Conservation (phyloP, 2,888 invertebrate genomes). For the Hemicrepidius hirtus region DNA sequence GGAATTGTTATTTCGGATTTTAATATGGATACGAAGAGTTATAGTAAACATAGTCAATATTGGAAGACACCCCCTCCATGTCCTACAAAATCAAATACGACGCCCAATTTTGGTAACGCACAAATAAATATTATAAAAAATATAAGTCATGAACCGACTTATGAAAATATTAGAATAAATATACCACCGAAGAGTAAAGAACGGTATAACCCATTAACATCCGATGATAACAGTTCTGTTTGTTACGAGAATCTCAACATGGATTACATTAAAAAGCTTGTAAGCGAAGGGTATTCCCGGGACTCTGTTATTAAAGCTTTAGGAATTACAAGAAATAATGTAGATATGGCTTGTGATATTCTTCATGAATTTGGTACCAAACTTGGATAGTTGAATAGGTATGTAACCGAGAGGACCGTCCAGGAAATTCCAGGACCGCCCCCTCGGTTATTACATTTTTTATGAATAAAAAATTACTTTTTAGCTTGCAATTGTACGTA, state of each 20-base stretch:
- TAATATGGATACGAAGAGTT: slow-evolving; percentile 70
- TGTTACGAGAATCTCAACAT: slow-evolving; percentile 92
- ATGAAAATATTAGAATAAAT: slow-evolving; percentile 66
- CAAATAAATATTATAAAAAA: slow-evolving; percentile 44
- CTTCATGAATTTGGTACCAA: slow-evolving; percentile 91
- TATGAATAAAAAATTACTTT: slow-evolving; percentile 16
- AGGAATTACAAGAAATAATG: slow-evolving; percentile 93
- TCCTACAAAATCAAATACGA: slow-evolving; percentile 76
- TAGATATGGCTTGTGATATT: slow-evolving; percentile 97
- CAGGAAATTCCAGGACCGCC: neutral
- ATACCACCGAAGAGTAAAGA: slow-evolving; percentile 63
- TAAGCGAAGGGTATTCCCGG: slow-evolving; percentile 92
- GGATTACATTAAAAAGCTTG: slow-evolving; percentile 91
- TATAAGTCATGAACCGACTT: slow-evolving; percentile 50
- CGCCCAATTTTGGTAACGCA: slow-evolving; percentile 73
- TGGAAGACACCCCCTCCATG: slow-evolving; percentile 61
- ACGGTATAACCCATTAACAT: slow-evolving; percentile 66
- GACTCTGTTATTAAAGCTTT: slow-evolving; percentile 94
- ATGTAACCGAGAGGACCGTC: neutral
- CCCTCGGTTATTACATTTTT: neutral
- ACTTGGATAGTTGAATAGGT: slow-evolving; percentile 58
- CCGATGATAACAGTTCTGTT: slow-evolving; percentile 70
- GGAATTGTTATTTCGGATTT: slow-evolving; percentile 82
- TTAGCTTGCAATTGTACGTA: slow-evolving; percentile 33
- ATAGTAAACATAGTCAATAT: slow-evolving; percentile 64